Conservation (phyloP, 2,113 vertebrate species). For the Podarcis cretensis region DNA sequence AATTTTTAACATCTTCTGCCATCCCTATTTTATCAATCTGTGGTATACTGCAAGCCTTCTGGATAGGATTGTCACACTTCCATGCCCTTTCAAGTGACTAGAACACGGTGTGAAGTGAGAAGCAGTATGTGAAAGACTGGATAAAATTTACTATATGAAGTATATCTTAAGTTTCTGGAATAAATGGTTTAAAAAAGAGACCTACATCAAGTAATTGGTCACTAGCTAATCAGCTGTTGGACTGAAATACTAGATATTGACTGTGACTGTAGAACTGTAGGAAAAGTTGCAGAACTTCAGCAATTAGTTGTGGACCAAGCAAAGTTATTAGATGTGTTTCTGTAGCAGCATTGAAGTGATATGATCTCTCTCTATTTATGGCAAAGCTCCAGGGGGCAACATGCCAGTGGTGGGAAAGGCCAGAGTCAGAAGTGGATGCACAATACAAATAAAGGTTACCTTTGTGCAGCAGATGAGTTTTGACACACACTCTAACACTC, state of each 20-base stretch:
- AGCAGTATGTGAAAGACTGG: background rate
- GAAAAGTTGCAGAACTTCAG: background rate
- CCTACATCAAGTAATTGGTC: background rate
- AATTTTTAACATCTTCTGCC: background rate
- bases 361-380: background rate
- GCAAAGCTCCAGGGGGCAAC: too few relatives aligned
- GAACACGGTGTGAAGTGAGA: background rate
- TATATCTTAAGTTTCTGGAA: background rate
- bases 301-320: background rate
- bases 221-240: background rate
- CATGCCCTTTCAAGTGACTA: background rate
- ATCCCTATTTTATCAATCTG: background rate
- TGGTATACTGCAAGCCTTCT: background rate
- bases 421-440: too few relatives aligned
- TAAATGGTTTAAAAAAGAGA: background rate
- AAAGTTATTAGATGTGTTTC: background rate
- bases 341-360: background rate
- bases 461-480: too few relatives aligned
- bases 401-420: too few relatives aligned
- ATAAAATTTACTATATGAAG: background rate
- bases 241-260: background rate
- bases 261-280: background rate
- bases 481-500: too few relatives aligned
- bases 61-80: background rate
- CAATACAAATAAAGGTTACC: too few relatives aligned